Base-by-base conservation (phyloP, 2,888 invertebrate species). In the Scaptomyza parva region DNA sequence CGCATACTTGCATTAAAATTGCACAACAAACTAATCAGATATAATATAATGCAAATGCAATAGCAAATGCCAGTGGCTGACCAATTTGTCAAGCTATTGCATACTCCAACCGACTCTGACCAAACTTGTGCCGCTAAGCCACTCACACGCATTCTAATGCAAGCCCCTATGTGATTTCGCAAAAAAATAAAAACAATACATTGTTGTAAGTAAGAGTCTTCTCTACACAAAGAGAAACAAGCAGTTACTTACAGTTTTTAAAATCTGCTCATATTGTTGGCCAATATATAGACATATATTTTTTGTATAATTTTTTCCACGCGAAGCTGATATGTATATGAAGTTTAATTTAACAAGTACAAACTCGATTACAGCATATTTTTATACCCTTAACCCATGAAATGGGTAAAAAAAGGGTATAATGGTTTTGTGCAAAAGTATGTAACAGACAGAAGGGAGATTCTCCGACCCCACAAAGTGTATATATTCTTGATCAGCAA, bases 231-330 rank as follows among this genome's bases (percentile, higher is more conserved):
- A 44, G 52, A n/a, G n/a, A n/a, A n/a, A n/a, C n/a, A n/a, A n/a
- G n/a, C n/a, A n/a, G n/a, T n/a, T n/a, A n/a, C n/a, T n/a, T n/a
- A 28, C 75, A 79, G 68, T 79, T 63, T 79, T 62, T 70, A 57
- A 60, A 63, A 65, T 45, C 58, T 33, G 40, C 62, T 73, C 41
- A 70, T 67, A 45, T 59, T 52, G 35, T 45, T 41, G 35, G 22
- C 41, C 30, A 55, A 67, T 53, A 63, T 53, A 52, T n/a, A n/a
- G n/a, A n/a, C n/a, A n/a, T 63, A 64, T 51, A 54, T 53, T 14
- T 66, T 65, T 66, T 26, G 9, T 58, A 5, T n/a, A n/a, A n/a
- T n/a, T 52, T 64, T 81, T 81, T 77, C 77, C 68, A 70, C 77
- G 52, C 65, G 75, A 65, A 54, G 75, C 69, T 80, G 78, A 78